These are phyloP conservation scores for Eulemur albifrons DNA, from an alignment of 2,797 vertebrate genomes.

Conservation along the genomic window DNA sequence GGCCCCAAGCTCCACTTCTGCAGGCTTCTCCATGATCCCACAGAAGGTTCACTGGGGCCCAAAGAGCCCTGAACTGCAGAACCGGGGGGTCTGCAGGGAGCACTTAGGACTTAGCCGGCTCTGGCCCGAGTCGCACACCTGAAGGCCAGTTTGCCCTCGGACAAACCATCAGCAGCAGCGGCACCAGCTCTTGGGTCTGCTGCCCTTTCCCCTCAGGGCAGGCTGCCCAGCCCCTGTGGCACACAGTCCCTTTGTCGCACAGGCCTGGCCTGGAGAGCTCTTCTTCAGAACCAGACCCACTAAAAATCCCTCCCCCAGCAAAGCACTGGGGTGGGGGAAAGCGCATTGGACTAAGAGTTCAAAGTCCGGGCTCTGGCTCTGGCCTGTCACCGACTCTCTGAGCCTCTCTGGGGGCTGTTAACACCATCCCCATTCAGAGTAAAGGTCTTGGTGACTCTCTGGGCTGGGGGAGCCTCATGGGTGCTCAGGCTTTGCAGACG, in stretches of 20 bases:
- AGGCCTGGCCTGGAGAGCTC: not conserved
- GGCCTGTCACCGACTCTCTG: not conserved
- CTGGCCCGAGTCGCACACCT: not conserved
- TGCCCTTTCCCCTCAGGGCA: not conserved
- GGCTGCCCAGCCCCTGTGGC: not conserved
- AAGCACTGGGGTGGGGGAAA: constrained; percentile 16
- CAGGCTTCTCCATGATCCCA: not conserved
- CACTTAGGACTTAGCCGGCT: not conserved
- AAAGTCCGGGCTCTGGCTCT: not conserved
- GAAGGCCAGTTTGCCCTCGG: not conserved
- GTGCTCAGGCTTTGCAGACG: not conserved
- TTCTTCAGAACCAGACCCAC: not conserved
- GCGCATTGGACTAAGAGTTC: not conserved
- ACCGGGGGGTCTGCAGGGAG: not conserved
- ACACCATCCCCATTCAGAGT: not conserved
- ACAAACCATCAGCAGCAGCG: not conserved
- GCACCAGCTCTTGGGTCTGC: not conserved
- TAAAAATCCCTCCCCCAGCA: not conserved
- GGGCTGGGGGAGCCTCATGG: not conserved
- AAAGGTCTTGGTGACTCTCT: not conserved
- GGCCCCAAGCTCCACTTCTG: not conserved
- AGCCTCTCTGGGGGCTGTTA: not conserved
- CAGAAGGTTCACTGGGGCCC: not conserved
- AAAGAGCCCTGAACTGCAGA: not conserved
- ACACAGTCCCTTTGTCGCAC: not conserved